Evolutionary conservation across 2,113 vertebrate species (phyloP).

Genomic region (Mastomys natalensis): DNA sequence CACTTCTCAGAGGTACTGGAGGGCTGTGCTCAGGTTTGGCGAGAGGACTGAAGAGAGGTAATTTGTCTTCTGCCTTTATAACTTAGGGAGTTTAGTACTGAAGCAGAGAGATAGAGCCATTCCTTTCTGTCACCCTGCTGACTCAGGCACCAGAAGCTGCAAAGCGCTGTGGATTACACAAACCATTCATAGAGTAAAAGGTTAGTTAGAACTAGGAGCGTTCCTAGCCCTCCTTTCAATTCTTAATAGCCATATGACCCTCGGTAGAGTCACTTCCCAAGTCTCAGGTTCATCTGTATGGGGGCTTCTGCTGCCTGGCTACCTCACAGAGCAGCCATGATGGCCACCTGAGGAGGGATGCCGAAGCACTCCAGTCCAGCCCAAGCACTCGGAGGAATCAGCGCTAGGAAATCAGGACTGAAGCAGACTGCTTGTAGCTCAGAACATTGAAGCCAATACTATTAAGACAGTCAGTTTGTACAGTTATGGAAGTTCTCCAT

Average conservation of each 20-base stretch:
- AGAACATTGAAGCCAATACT: neutral
- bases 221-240: conserved; percentile 43
- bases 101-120: conserved; percentile 60
- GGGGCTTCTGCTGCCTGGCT: conserved; percentile 7
- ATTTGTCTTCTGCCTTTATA: conserved; percentile 53
- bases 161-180: conserved; percentile 11
- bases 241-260: conserved; percentile 75
- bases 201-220: neutral
- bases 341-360: neutral
- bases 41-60: conserved; percentile 53
- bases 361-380: neutral
- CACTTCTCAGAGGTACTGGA: conserved; percentile 57
- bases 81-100: conserved; percentile 38
- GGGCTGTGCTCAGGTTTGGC: conserved; percentile 74
- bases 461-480: neutral
- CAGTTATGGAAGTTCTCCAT: neutral
- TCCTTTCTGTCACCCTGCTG: conserved; percentile 58
- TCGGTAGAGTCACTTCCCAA: conserved; percentile 39
- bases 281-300: conserved; percentile 73
- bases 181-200: neutral
- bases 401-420: conserved; percentile 39
- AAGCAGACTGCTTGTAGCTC: neutral
- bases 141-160: neutral
- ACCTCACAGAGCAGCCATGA: neutral
- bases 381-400: neutral